Conservation (phyloP, 2,797 vertebrate species). For the Loriculus beryllinus region DNA sequence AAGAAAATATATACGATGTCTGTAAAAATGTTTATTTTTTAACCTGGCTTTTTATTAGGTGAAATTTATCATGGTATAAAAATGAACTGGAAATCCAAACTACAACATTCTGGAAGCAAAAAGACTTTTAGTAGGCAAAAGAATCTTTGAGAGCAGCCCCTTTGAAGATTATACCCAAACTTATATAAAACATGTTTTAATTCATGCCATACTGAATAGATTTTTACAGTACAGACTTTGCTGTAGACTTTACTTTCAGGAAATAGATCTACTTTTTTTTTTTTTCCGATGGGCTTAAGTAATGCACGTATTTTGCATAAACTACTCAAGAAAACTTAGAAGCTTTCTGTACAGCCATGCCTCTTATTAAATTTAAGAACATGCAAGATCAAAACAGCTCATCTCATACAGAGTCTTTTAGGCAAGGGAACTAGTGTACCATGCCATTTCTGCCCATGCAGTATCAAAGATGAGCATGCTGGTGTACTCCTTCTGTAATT, state of each 20-base stretch:
- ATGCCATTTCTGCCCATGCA: background rate
- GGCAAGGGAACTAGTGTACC: background rate
- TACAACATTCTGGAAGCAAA: background rate
- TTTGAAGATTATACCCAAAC: background rate
- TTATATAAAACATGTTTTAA: background rate
- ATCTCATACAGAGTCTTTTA: background rate
- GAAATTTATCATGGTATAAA: background rate
- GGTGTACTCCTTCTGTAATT: background rate
- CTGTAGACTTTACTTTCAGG: background rate
- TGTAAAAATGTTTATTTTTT: background rate
- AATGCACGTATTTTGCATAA: background rate
- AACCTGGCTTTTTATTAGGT: background rate
- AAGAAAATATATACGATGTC: background rate
- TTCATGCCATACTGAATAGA: background rate
- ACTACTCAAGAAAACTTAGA: background rate
- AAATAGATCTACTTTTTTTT: background rate
- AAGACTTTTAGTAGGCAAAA: background rate
- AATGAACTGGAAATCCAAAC: background rate
- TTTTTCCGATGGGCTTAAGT: background rate
- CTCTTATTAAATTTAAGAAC: background rate
- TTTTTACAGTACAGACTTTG: background rate
- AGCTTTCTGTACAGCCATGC: background rate
- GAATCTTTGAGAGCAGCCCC: background rate
- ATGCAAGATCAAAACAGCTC: background rate
- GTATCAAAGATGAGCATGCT: background rate